These are phyloP conservation scores for Tetragonisca angustula DNA, from an alignment of 2,888 invertebrate genomes.

Conservation along the genomic window DNA sequence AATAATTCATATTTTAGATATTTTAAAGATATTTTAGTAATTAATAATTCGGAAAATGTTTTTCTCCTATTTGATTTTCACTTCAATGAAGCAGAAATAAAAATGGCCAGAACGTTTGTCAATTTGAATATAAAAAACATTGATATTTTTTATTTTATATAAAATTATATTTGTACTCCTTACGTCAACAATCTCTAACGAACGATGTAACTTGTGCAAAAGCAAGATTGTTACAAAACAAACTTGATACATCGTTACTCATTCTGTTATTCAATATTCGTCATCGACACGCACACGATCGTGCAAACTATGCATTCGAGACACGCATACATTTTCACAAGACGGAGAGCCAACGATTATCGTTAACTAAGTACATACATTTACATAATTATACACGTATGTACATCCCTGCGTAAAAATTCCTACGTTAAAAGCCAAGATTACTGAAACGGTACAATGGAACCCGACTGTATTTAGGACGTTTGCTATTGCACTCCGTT, in stretches of 20 bases:
- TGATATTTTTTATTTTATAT: too few relatives aligned
- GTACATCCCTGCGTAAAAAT: too few relatives aligned
- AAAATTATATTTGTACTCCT: neutral
- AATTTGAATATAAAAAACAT: neutral
- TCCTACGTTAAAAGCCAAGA: neutral
- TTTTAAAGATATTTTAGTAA: too few relatives aligned
- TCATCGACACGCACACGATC: neutral
- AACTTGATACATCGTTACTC: neutral
- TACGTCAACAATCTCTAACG: neutral
- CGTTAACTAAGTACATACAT: neutral
- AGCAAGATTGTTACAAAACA: too few relatives aligned
- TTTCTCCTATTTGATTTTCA: neutral
- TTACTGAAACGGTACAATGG: neutral
- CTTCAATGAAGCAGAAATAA: neutral
- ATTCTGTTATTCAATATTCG: neutral
- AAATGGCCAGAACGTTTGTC: neutral
- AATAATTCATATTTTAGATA: too few relatives aligned
- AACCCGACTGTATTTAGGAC: neutral
- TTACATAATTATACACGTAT: too few relatives aligned
- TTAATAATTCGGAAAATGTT: too few relatives aligned
- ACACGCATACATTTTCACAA: neutral
- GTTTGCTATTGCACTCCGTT: neutral
- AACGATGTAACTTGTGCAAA: neutral
- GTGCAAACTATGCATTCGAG: neutral
- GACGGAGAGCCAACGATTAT: neutral